Base-by-base conservation (phyloP, 2,888 invertebrate genomes). In the Sinhomidia bicolor region DNA sequence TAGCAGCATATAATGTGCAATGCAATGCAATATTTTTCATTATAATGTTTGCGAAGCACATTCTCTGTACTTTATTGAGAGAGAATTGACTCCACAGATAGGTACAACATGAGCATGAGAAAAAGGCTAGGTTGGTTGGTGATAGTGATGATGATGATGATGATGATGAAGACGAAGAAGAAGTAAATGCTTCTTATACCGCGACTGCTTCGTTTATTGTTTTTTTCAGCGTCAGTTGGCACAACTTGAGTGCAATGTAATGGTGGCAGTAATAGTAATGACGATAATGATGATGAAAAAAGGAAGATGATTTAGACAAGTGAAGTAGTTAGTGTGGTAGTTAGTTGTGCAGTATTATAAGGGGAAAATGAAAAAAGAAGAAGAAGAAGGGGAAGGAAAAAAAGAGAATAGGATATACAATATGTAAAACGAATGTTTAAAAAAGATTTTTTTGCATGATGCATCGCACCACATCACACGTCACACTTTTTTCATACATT, bases 271-370 rank as follows among this genome's bases (percentile, higher is more conserved):
- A 84, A 23, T 57, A 76, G n/a, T 36, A 76, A 78, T 44, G 29
- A 62, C 23, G 81, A 81, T 78, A 29, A 82, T 81, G 62, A 54
- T 84, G 57, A 71, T 14, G 51, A 86, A 36, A 41, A n/a, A 87
- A 71, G 60, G 80, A 88, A 80, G 88, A 88, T 88, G 88, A 88
- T 88, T 89, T 84, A 79, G 85, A 79, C 83, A 80, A 84, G 88
- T 80, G 54, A 60, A 88, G 54, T 82, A 71, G 83, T 71, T 68
- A 82, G 62, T 83, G 47, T 65, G 44, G 62, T 65, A 44, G 41
- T 60, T 81, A 36, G 32, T 32, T 5, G 32, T 68, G 36, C 36
- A 41, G 68, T 36, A 29, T 62, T 62, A 32, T 20, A 36, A 10
- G 2, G 17, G 6, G 7, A 51, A 26, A 57, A 41, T 36, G 80